Conservation (phyloP, 2,888 invertebrate species). For the Plagodis pulveraria region DNA sequence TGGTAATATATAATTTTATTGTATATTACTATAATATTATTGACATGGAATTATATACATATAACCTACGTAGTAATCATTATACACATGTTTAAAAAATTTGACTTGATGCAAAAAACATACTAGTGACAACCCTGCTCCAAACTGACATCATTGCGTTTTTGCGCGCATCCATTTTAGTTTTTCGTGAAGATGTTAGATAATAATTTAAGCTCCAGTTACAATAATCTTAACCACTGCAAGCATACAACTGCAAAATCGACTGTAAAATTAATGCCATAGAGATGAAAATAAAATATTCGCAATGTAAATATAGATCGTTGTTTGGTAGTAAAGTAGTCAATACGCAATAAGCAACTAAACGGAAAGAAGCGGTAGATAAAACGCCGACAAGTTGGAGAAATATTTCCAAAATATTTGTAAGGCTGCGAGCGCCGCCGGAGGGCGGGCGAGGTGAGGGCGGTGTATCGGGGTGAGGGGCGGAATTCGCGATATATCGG, state of each 20-base stretch:
- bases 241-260: slow-evolving; percentile 23
- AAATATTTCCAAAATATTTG: slow-evolving; percentile 85
- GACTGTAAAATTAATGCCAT: accelerated
- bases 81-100: slow-evolving; percentile 1
- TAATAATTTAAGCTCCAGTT: slow-evolving; percentile 56
- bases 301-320: slow-evolving; percentile 4
- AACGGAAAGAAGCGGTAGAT: slow-evolving; percentile 83
- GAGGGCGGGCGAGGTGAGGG: slow-evolving; percentile 47
- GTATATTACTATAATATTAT: too few species aligned
- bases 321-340: slow-evolving; percentile 31
- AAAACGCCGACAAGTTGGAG: slow-evolving; percentile 82
- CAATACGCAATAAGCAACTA: slow-evolving; percentile 70
- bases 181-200: slow-evolving; percentile 80
- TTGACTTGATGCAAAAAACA: neutral
- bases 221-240: slow-evolving; percentile 33
- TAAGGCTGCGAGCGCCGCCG: slow-evolving; percentile 67
- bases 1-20: too few species aligned
- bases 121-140: slow-evolving; percentile 65
- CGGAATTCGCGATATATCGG: slow-evolving; percentile 40
- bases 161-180: slow-evolving; percentile 78
- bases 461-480: slow-evolving; percentile 7
- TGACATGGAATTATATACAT: too few species aligned
- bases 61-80: neutral
- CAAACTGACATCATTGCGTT: slow-evolving; percentile 59
- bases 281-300: slow-evolving; percentile 28